These are phyloP conservation scores for Lynx canadensis DNA, from an alignment of 2,113 vertebrate genomes.

Conservation along the genomic window DNA sequence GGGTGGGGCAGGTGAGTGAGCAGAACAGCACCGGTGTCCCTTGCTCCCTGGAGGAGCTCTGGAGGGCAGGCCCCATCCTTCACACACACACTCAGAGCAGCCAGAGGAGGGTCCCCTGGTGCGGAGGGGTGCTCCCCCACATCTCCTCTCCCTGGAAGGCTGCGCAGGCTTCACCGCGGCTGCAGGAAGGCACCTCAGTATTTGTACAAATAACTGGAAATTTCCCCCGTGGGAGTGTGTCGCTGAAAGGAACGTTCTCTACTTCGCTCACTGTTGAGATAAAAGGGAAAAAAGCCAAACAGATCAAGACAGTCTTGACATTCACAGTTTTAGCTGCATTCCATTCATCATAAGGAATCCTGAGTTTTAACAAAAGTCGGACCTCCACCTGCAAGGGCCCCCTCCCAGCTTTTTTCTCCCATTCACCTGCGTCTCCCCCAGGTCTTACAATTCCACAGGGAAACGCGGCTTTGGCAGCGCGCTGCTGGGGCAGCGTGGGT, in stretches of 20 bases:
- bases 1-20: neutral
- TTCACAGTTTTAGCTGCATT: neutral
- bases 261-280: neutral
- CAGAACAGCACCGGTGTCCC: neutral
- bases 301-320: neutral
- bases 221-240: neutral
- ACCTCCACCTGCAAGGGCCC: neutral
- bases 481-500: neutral
- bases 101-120: neutral
- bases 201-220: neutral
- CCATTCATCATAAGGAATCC: neutral
- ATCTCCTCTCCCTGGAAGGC: neutral
- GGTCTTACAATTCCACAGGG: neutral
- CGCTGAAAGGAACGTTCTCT: neutral
- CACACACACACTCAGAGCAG: neutral
- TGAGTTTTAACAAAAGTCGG: neutral
- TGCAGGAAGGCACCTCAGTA: neutral
- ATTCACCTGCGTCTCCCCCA: neutral
- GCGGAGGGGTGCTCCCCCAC: neutral
- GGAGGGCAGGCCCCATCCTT: neutral
- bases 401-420: neutral
- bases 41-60: neutral
- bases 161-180: fast-evolving
- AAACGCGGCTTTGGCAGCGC: neutral
- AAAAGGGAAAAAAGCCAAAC: neutral